phyloP scores from a whole-genome alignment of 1,140 invertebrate genomes.

The Aphaenogaster rudis region DNA sequence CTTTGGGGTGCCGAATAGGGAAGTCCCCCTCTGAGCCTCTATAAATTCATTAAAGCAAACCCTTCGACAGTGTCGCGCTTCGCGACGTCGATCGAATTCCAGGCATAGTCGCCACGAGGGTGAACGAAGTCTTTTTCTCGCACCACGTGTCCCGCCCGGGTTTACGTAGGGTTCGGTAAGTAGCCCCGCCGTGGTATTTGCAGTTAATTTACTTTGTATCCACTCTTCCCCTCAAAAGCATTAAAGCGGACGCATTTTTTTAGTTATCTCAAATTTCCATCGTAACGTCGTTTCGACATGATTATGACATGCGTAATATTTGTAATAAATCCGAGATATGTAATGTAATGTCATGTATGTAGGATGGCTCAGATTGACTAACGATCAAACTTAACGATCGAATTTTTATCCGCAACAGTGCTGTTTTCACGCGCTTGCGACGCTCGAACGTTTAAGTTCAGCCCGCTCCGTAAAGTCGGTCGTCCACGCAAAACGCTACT shows the following conservation, averaged over 20 bases:
- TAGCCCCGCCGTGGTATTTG: slow-evolving; percentile 62
- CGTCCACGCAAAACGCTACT: slow-evolving; percentile 25
- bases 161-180: slow-evolving; percentile 42
- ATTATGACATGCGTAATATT: not conserved
- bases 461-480: not conserved
- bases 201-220: slow-evolving; percentile 52
- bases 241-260: not conserved
- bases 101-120: slow-evolving; percentile 68
- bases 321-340: not conserved
- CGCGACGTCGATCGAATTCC: slow-evolving; percentile 80
- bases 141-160: slow-evolving; percentile 46
- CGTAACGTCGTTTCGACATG: not conserved
- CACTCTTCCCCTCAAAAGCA: not conserved
- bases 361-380: too few species aligned
- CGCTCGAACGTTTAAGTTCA: not conserved
- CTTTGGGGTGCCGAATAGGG: slow-evolving; percentile 5
- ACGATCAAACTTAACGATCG: not conserved
- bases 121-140: slow-evolving; percentile 58
- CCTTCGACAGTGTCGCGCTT: slow-evolving; percentile 75
- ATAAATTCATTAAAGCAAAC: slow-evolving; percentile 84
- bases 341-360: not conserved
- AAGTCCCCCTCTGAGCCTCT: slow-evolving; percentile 54
- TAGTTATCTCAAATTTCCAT: not conserved
- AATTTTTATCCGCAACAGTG: not conserved
- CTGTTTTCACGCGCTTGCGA: not conserved